These are phyloP conservation scores for Anas platyrhynchos DNA, from an alignment of 2,113 vertebrate genomes.

Conservation along the genomic window DNA sequence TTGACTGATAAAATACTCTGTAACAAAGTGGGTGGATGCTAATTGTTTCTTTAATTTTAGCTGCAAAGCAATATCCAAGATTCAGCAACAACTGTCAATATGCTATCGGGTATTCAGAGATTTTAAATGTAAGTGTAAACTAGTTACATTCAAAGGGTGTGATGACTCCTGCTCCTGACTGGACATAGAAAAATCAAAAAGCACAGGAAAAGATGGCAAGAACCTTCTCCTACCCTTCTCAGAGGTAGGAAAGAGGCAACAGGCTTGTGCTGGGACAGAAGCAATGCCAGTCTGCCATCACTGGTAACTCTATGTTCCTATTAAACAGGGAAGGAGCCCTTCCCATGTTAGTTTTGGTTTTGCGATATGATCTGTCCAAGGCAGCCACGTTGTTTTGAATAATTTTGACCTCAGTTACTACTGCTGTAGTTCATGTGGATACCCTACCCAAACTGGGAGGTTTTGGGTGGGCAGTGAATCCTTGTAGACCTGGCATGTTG, in stretches of 20 bases:
- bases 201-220: not conserved
- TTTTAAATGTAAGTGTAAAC: not conserved
- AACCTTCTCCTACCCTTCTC: not conserved
- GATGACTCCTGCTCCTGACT: not conserved
- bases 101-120: not conserved
- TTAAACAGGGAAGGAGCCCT: not conserved
- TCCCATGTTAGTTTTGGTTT: not conserved
- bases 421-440: not conserved
- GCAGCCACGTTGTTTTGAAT: accelerated
- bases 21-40: conserved; percentile 46
- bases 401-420: not conserved
- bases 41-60: conserved; percentile 56
- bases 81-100: not conserved
- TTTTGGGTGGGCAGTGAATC: not conserved
- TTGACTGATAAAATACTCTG: conserved; percentile 33
- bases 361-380: not conserved
- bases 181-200: not conserved
- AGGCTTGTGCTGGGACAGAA: not conserved
- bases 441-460: not conserved
- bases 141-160: not conserved
- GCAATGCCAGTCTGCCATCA: not conserved
- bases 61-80: conserved; percentile 34
- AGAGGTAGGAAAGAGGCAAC: not conserved
- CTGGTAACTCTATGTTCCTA: not conserved
- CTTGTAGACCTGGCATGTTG: not conserved